phyloP scores from a whole-genome alignment of 2,888 invertebrate species.

The Julus scandinavius region DNA sequence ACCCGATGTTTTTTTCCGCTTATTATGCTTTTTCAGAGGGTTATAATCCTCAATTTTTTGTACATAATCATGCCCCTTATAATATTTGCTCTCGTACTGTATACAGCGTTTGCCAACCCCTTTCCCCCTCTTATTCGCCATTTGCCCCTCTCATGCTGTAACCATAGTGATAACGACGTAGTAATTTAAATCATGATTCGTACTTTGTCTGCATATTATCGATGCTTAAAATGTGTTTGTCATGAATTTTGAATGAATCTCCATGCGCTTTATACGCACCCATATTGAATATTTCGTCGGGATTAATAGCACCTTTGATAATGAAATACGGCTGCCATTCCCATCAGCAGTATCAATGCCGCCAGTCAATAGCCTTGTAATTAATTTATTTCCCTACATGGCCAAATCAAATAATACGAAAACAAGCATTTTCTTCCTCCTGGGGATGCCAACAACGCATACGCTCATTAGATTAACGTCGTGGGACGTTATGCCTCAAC shows the following conservation, averaged over 20 bases:
- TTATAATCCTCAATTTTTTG: background rate
- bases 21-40: background rate
- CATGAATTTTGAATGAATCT: slow-evolving; percentile 1
- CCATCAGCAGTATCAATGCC: background rate
- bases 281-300: background rate
- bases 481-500: background rate
- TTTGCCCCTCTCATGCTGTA: background rate
- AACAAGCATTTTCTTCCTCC: background rate
- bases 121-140: background rate
- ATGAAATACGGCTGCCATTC: slow-evolving; percentile 1
- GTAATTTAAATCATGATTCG: background rate
- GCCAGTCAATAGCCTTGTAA: background rate
- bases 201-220: background rate
- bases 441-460: background rate
- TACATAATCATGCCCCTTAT: background rate
- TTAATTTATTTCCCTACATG: background rate
- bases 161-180: background rate
- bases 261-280: background rate
- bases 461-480: background rate
- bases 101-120: no score
- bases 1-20: background rate
- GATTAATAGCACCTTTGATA: slow-evolving; percentile 1
- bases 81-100: background rate
- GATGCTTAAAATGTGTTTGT: background rate
- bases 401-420: background rate